Evolutionary conservation across 2,797 vertebrate genomes (phyloP).

Genomic region (Falco biarmicus): DNA sequence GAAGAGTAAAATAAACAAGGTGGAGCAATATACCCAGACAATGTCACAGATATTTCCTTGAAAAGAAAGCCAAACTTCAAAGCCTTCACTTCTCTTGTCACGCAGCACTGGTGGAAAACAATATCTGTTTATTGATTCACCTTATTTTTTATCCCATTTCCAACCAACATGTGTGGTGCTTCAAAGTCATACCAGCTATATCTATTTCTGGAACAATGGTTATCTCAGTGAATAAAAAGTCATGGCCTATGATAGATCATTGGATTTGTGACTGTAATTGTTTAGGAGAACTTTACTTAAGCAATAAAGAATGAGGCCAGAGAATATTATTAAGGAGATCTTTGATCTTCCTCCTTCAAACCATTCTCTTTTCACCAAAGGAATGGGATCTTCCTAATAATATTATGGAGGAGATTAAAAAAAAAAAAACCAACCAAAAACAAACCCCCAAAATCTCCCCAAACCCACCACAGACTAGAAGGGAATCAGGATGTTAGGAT

Average conservation of each 20-base stretch:
- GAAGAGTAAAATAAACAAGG: background rate
- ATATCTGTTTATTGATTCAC: constrained; percentile 40
- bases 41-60: background rate
- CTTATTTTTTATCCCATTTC: constrained; percentile 28
- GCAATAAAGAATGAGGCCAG: constrained; percentile 36
- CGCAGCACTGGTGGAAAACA: constrained; percentile 1
- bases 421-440: background rate
- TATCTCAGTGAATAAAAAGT: constrained; percentile 28
- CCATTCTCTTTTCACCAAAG: background rate
- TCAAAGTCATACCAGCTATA: constrained; percentile 7
- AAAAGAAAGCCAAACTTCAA: constrained; percentile 41
- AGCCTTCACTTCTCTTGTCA: constrained; percentile 27
- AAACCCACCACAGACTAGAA: background rate
- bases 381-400: background rate
- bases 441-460: background rate
- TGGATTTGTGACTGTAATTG: constrained; percentile 29
- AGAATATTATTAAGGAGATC: constrained; percentile 18
- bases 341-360: constrained; percentile 53
- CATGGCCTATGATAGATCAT: background rate
- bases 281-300: constrained; percentile 37
- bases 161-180: background rate
- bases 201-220: constrained; percentile 41
- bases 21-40: background rate
- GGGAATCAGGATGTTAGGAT: background rate
- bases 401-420: background rate